Evolutionary conservation across 1,140 invertebrate genomes (phyloP), one percentile per base, ranked within the genome.

Genomic region (Anoplophora glabripennis): DNA sequence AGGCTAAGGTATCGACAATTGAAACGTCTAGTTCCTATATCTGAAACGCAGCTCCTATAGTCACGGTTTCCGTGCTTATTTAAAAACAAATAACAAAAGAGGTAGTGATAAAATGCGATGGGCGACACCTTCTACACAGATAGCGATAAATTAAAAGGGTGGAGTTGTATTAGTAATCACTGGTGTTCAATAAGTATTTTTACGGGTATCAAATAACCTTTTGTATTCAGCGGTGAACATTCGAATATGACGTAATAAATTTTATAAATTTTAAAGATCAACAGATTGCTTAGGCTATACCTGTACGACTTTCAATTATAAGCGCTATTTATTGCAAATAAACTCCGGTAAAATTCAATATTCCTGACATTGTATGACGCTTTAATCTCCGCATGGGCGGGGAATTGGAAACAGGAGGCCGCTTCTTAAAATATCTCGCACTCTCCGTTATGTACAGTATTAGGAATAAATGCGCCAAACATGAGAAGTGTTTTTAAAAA

Each of bases 241-340:
- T 41, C 38, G 15, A 41, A 41, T 41, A 41, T 41, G 38, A 41
- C 38, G 38, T 41, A 41, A 41, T 41, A 41, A 41, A 41, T 12
- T 41, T 41, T 41, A 41, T 41, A 41, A 41, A 41, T 12, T 41
- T 41, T 41, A 41, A 41, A 41, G 38, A 41, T 41, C 38, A 41
- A 41, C 38, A n/a, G 38, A 41, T 41, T 41, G 38, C 38, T 41
- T 41, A 41, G 38, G 38, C 38, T 41, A 41, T 41, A 41, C 38
- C n/a, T 41, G 15, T 41, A 41, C 38, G 15, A 41, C 38, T 41
- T 41, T 41, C 38, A 41, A 41, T 41, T 41, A 41, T 41, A 41
- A 41, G 38, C 38, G n/a, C n/a, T 41, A 15, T 41, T 41, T 41
- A 41, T 41, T 41, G 38, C 38, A 12, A 12, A n/a, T 41, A 41